Percentiles rank a stretch among this genome's conserved stretches.
Conservation (phyloP, 2,797 vertebrate genomes). For the Tragopan temminckii region DNA sequence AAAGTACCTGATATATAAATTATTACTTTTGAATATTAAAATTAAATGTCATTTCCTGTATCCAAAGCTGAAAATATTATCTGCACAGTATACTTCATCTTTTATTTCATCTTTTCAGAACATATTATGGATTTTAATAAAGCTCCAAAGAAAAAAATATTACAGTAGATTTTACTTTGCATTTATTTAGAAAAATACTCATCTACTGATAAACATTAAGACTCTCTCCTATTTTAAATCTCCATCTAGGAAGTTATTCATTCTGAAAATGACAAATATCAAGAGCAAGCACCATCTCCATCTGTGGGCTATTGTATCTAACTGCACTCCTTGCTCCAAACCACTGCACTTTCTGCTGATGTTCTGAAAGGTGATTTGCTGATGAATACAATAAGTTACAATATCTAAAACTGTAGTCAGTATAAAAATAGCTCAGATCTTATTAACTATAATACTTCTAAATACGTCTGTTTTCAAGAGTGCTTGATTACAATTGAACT, state of each 20-base stretch:
- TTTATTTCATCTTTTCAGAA: constrained; percentile 4
- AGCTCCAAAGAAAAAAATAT: neutral
- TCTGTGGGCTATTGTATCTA: constrained; percentile 3
- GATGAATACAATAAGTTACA: neutral
- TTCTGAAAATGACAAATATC: neutral
- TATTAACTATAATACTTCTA: neutral
- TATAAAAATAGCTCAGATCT: neutral
- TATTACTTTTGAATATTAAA: constrained; percentile 22
- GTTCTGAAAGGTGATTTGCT: neutral
- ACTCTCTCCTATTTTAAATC: neutral
- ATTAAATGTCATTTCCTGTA: neutral
- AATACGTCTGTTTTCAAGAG: neutral
- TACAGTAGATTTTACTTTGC: neutral
- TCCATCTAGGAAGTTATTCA: neutral
- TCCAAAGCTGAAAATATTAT: neutral
- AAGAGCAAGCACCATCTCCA: constrained; percentile 34
- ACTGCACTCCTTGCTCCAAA: neutral
- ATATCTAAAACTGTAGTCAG: neutral
- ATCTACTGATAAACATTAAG: neutral
- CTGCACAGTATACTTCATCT: constrained; percentile 2
- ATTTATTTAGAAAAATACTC: neutral
- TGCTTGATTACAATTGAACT: neutral
- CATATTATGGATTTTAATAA: neutral
- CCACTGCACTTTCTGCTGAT: neutral
- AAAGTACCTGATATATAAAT: neutral